Conservation (phyloP, 2,113 vertebrate species). For the Glaucomys volans region DNA sequence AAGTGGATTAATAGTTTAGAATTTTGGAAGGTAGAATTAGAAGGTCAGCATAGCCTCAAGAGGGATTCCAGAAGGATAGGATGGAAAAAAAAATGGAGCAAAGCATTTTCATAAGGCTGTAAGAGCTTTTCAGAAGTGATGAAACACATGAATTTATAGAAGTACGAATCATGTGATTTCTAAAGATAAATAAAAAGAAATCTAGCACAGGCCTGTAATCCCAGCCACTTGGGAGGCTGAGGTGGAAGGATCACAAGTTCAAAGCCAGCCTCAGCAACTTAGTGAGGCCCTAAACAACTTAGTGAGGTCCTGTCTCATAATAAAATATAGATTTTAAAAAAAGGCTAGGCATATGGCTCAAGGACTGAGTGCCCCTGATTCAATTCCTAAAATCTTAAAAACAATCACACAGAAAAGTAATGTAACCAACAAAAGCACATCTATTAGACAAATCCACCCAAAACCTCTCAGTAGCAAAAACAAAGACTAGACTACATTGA, state of each 20-base stretch:
- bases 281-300: too few relatives aligned
- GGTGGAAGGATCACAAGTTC: too few relatives aligned
- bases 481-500: neutral
- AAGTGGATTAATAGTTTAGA: neutral
- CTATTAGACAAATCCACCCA: neutral
- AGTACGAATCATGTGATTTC: neutral
- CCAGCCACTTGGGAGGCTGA: too few relatives aligned
- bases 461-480: neutral
- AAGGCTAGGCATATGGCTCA: too few relatives aligned
- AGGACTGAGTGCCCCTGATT: too few relatives aligned
- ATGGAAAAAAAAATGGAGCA: neutral
- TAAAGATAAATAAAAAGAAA: neutral
- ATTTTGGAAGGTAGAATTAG: neutral
- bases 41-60: neutral
- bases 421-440: neutral
- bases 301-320: too few relatives aligned
- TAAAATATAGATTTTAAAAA: too few relatives aligned
- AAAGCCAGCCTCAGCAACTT: too few relatives aligned
- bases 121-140: constrained; percentile 2
- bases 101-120: neutral
- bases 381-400: constrained; percentile 1
- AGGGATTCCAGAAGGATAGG: neutral
- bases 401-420: neutral
- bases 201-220: neutral
- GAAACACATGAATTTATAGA: neutral